Evolutionary conservation across 2,797 vertebrate species (phyloP), one percentile per base, ranked within the genome.

Genomic region (Pipistrellus nathusii): DNA sequence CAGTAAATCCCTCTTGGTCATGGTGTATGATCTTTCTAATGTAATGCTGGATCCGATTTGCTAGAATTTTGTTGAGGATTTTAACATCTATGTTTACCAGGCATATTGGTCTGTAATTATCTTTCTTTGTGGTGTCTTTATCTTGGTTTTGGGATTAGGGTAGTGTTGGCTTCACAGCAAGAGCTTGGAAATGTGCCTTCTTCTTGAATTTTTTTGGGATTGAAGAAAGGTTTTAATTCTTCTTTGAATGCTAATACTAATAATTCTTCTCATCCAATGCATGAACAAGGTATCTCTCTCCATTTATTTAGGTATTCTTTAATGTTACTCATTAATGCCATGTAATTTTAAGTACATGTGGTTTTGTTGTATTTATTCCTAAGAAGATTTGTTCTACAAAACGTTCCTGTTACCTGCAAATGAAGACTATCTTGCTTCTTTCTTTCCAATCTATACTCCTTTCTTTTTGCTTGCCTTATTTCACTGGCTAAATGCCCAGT

Each of bases 301-400:
- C 53, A 51, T 68, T 85, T 85, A 53, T 41, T 84, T 76, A 66
- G 32, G 7, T 66, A 18, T 59, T 72, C 17, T 88, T 77, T 76
- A 57, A 81, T 80, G 73, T 93, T 35, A 57, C 6, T 75, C n/a
- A 76, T 71, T 72, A 44, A 84, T 90, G 25, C 69, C 46, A 75
- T 64, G 0, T 46, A 44, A 18, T 71, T 80, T 64, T 89, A 11
- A 53, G 10, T 78, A 15, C 72, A 62, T 1, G 71, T 17, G 4
- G 51, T 88, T 93, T 85, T 91, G 62, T 75, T 77, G 59, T 38
- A 57, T 88, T 75, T 68, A 35, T 83, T 77, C 25, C 64, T 55
- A 53, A 83, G 23, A 64, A 69, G 27, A 57, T 64, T 86, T 80
- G 46, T 69, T 90, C 48, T 84, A 71, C 21, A 73, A 38, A 90